phyloP scores from a whole-genome alignment of 1,140 invertebrate genomes.

The Bombus huntii region DNA sequence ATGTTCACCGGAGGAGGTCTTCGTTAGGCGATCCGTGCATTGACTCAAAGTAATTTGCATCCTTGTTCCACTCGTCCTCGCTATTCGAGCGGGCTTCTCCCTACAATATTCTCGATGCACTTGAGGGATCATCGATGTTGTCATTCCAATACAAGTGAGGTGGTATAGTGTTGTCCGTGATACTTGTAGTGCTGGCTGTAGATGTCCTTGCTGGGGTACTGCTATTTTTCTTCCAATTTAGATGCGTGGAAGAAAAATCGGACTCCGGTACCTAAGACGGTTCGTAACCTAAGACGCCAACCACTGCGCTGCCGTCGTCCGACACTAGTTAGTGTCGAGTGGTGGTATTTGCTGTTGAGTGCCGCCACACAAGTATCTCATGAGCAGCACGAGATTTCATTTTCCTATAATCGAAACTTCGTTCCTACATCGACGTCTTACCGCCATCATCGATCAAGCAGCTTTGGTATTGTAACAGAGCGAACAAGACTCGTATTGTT shows the following conservation, averaged over 20 bases:
- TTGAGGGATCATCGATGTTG: background rate
- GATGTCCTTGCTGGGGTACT: no score
- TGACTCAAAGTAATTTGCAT: slow-evolving; percentile 70
- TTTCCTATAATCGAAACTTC: background rate
- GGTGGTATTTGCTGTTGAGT: no score
- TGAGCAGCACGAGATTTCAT: background rate
- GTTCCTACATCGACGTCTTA: background rate
- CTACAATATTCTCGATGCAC: slow-evolving; percentile 56
- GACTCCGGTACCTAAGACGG: no score
- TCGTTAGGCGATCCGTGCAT: slow-evolving; percentile 58
- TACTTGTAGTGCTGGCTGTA: no score
- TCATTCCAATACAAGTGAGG: background rate
- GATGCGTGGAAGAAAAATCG: no score
- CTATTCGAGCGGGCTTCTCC: background rate
- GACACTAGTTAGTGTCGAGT: no score
- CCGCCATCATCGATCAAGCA: background rate
- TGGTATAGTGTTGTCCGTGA: no score
- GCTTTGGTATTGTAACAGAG: no score
- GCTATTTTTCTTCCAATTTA: no score
- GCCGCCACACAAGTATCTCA: background rate
- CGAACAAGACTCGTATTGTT: no score
- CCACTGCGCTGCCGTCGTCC: no score
- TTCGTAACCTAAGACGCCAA: no score
- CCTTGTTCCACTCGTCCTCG: slow-evolving; percentile 11
- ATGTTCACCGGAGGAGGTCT: slow-evolving; percentile 44